These are phyloP conservation scores for Aphaenogaster rudis DNA, from an alignment of 1,140 invertebrate species.

Conservation along the genomic window DNA sequence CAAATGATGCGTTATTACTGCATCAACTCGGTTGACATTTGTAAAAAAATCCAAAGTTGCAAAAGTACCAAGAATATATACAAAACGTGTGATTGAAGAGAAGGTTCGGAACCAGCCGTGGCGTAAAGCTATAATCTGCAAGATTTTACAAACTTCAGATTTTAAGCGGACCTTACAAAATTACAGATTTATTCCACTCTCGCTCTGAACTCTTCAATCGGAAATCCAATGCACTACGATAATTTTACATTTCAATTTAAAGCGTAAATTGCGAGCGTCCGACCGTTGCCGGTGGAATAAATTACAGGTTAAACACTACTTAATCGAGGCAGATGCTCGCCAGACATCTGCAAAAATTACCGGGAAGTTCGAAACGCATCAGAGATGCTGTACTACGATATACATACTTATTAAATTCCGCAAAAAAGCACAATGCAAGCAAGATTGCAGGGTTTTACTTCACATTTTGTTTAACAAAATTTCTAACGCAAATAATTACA, in stretches of 20 bases:
- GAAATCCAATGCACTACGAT: slow-evolving; percentile 47
- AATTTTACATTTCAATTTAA: slow-evolving; percentile 62
- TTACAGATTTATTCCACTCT: slow-evolving; percentile 40
- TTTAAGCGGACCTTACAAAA: slow-evolving; percentile 8
- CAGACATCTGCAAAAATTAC: slow-evolving; percentile 61
- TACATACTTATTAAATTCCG: slow-evolving; percentile 40
- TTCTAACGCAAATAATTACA: background rate
- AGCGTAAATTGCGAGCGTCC: slow-evolving; percentile 51
- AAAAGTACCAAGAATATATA: background rate
- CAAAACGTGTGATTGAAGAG: slow-evolving; percentile 12
- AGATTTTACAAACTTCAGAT: slow-evolving; percentile 27
- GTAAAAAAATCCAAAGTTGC: background rate
- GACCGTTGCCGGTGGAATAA: slow-evolving; percentile 56
- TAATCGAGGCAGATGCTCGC: slow-evolving; percentile 58
- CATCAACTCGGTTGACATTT: background rate
- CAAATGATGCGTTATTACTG: background rate
- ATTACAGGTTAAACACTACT: slow-evolving; percentile 54
- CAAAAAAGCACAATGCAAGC: slow-evolving; percentile 25
- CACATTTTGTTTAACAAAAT: background rate
- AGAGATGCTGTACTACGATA: slow-evolving; percentile 47
- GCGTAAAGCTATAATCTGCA: slow-evolving; percentile 30
- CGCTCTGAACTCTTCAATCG: slow-evolving; percentile 27
- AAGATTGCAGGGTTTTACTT: background rate
- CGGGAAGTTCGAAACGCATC: slow-evolving; percentile 48
- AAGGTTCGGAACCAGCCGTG: background rate